phyloP scores from a whole-genome alignment of 2,113 vertebrate genomes.

The Neodontobutis hainanensis region DNA sequence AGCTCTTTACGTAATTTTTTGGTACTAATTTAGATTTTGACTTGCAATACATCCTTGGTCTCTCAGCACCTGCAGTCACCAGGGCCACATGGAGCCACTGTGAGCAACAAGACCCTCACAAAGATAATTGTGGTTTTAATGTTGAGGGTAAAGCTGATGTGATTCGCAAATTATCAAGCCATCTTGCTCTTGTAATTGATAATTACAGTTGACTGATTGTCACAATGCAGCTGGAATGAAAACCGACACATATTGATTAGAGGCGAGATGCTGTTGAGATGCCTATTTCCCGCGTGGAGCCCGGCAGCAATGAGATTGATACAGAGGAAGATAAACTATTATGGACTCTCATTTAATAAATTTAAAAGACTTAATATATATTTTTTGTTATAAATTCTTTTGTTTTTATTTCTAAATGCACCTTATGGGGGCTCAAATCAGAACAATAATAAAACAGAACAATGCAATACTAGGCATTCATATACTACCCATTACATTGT shows the following conservation, averaged over 20 bases:
- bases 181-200: constrained; percentile 63
- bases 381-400: no score
- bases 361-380: neutral
- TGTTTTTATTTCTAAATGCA: no score
- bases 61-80: neutral
- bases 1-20: neutral
- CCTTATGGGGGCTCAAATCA: no score
- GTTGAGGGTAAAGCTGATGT: constrained; percentile 38
- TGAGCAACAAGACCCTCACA: constrained; percentile 19
- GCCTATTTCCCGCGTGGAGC: neutral
- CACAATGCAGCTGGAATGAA: constrained; percentile 55
- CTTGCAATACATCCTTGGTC: neutral
- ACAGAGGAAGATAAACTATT: neutral
- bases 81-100: neutral
- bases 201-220: constrained; percentile 63
- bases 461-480: no score
- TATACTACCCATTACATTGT: no score
- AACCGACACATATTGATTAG: constrained; percentile 64
- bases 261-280: constrained; percentile 18
- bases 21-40: neutral
- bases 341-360: neutral
- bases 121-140: constrained; percentile 49
- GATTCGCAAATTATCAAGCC: constrained; percentile 53
- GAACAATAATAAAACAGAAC: no score
- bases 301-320: neutral